Conservation (phyloP, 2,888 invertebrate species). For the Andrena praecox region DNA sequence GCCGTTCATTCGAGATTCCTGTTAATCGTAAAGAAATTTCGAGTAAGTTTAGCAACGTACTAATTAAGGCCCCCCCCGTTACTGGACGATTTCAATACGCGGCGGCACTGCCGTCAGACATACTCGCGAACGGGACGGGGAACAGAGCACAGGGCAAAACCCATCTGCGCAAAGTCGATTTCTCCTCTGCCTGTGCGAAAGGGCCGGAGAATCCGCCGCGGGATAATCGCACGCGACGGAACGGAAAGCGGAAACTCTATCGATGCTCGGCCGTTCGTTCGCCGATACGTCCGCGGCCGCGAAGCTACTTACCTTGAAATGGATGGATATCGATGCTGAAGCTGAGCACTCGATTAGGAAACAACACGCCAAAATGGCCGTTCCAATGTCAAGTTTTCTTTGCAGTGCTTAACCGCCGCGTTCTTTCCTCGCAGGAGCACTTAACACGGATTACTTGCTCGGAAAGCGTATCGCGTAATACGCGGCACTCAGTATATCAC, state of each 20-base stretch:
- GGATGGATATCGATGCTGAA: conserved; percentile 82
- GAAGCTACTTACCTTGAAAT: conserved; percentile 78
- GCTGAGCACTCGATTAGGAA: conserved; percentile 80
- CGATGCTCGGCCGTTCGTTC: conserved; percentile 18
- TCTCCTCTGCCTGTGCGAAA: background rate
- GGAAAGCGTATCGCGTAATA: conserved; percentile 66
- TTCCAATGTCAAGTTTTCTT: conserved; percentile 83
- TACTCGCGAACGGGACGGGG: conserved; percentile 31
- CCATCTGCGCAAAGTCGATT: conserved; percentile 47
- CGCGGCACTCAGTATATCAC: conserved; percentile 62
- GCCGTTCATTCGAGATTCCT: background rate
- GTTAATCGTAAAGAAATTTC: background rate
- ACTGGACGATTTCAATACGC: conserved; percentile 17
- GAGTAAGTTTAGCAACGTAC: background rate
- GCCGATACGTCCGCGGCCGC: conserved; percentile 15
- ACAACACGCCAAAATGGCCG: conserved; percentile 86
- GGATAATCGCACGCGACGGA: conserved; percentile 4
- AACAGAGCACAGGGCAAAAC: conserved; percentile 38
- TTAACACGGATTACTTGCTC: conserved; percentile 55
- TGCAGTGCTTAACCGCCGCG: conserved; percentile 69
- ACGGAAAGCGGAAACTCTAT: conserved; percentile 34
- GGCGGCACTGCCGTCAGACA: conserved; percentile 34
- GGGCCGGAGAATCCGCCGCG: background rate
- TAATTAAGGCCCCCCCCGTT: conserved; percentile 3
- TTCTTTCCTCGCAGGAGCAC: conserved; percentile 59